Evolutionary conservation across 2,888 invertebrate genomes (phyloP).

Genomic region (Paralinhomoeus sp.): DNA sequence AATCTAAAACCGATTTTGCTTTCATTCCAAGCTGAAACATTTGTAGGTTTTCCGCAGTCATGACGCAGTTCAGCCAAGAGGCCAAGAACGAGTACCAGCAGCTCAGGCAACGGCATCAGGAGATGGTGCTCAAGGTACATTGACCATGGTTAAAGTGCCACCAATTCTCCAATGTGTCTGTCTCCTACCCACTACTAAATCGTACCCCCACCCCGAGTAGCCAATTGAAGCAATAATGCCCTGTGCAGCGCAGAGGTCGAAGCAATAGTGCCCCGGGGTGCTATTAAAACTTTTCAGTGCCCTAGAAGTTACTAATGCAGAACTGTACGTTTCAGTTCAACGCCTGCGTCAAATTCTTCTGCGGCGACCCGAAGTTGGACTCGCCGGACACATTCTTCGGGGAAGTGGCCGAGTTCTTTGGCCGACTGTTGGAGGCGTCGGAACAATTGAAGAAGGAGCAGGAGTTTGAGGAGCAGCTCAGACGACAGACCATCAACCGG

Average conservation of each 20-base stretch:
- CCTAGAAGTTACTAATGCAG: no score
- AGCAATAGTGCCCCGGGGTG: no score
- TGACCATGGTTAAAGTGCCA: no score
- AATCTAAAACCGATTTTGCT: no score
- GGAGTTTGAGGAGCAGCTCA: not conserved
- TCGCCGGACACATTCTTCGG: conserved; percentile 22
- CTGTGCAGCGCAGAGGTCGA: no score
- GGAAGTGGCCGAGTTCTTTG: conserved; percentile 15
- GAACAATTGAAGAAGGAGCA: conserved; percentile 1
- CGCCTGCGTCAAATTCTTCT: conserved; percentile 2
- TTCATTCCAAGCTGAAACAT: no score
- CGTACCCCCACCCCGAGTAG: no score
- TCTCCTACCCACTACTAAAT: no score
- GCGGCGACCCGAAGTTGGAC: not conserved
- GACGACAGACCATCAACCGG: conserved; percentile 1
- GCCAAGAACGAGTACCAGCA: not conserved
- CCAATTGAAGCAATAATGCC: no score
- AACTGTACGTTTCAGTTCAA: not conserved
- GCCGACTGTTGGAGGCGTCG: not conserved
- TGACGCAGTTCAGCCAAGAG: not conserved
- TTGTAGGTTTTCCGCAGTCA: conserved; percentile 11
- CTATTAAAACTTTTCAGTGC: no score
- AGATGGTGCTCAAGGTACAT: not conserved
- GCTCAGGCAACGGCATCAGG: not conserved
- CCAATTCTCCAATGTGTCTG: no score